Conservation (phyloP, 1,140 invertebrate species). For the Aculops lycopersici region DNA sequence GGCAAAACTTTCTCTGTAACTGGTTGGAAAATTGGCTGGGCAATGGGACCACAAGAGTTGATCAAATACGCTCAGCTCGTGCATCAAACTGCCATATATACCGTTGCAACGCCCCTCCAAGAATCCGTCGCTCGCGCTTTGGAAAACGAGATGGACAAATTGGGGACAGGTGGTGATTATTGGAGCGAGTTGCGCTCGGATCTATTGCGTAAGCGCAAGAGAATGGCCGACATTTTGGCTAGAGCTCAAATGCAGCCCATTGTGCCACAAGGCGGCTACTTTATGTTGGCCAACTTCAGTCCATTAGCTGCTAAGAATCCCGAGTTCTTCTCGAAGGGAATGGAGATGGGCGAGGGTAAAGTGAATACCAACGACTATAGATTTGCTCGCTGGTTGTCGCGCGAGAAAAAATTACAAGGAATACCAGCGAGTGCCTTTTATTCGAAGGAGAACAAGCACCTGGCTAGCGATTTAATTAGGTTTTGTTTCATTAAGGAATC, state of each 20-base stretch:
- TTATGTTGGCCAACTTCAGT: constrained; percentile 77
- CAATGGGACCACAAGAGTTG: constrained; percentile 46
- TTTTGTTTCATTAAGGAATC: constrained; percentile 68
- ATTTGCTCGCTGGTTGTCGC: constrained; percentile 79
- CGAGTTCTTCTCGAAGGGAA: neutral
- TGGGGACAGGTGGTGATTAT: constrained; percentile 45
- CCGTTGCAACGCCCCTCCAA: constrained; percentile 45
- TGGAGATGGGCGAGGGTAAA: constrained; percentile 7
- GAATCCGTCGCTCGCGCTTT: constrained; percentile 69
- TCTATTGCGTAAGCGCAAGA: constrained; percentile 48
- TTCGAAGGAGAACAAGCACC: constrained; percentile 35
- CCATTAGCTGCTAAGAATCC: constrained; percentile 19
- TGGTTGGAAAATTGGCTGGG: constrained; percentile 91
- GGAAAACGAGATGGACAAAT: constrained; percentile 40
- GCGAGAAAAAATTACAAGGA: constrained; percentile 58
- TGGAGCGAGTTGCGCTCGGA: constrained; percentile 40
- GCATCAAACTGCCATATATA: constrained; percentile 79
- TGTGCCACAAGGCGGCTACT: constrained; percentile 80
- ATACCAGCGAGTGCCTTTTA: constrained; percentile 88
- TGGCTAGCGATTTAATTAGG: constrained; percentile 56
- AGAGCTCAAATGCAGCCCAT: constrained; percentile 61
- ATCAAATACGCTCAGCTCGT: constrained; percentile 47
- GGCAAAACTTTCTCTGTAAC: constrained; percentile 93
- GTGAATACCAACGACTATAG: constrained; percentile 37
- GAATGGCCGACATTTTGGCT: constrained; percentile 24